phyloP scores from a whole-genome alignment of 2,113 vertebrate species.

The Saccopteryx leptura region DNA sequence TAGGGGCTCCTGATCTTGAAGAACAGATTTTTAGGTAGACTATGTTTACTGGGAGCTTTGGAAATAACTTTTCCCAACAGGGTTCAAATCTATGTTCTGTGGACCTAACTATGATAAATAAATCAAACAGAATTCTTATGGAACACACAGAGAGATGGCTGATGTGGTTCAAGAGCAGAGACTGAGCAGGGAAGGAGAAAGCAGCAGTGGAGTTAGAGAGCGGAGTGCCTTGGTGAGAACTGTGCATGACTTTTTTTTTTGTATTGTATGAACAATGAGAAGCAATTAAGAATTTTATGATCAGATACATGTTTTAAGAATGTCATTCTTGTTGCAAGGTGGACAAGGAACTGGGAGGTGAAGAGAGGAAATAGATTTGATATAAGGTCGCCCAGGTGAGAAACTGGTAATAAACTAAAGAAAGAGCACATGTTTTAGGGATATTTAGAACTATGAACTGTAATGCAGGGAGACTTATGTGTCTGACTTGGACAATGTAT shows the following conservation, averaged over 20 bases:
- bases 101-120: neutral
- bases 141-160: fast-evolving
- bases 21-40: neutral
- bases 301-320: neutral
- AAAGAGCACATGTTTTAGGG: neutral
- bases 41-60: neutral
- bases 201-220: fast-evolving
- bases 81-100: neutral
- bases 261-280: neutral
- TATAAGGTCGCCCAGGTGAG: neutral
- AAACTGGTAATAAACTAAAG: neutral
- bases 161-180: neutral
- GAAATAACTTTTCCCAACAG: neutral
- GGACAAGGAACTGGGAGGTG: neutral
- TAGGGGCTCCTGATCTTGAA: neutral
- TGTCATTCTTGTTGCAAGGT: neutral
- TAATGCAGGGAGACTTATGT: neutral
- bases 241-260: neutral
- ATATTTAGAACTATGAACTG: neutral
- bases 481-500: neutral
- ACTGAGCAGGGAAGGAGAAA: neutral
- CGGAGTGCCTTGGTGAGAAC: neutral
- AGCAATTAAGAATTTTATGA: neutral
- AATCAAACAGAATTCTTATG: neutral
- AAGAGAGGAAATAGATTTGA: neutral